Base-by-base conservation (phyloP, 2,797 vertebrate genomes). In the Spea hammondii region DNA sequence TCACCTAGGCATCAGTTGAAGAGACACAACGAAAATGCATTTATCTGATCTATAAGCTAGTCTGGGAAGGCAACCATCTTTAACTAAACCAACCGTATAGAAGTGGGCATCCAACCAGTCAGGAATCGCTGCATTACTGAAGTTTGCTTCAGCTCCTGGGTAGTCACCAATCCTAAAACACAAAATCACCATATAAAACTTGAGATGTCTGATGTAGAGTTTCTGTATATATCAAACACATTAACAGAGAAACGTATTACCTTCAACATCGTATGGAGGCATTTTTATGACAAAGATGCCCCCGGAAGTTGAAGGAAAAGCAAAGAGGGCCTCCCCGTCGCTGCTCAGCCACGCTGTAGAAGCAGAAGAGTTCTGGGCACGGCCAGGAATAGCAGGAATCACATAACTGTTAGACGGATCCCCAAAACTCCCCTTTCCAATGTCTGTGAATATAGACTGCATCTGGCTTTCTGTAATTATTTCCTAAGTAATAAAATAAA, bases 361-460 rank as follows among this genome's bases (percentile, higher is more conserved):
- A 1, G 92, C 83, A 0, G 88, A 80, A 0, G 93, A 93, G 67
- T 85, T 87, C 0, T 90, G 82, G 0, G 90, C 84, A 13, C 93
- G 89, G 4, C 93, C 93, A 0, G 89, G 93, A 0, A 91, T 67
- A 0, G 78, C 65, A n/a, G 97, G 94, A 78, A 98, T 92, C 62
- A 92, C 6, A 0, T 88, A 93, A 74, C 90, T 93, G 87, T 93
- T 93, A 2, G 89, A 84, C 0, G 94, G 89, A 67, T 97, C 96
- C 62, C 91, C 89, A 82, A 97, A 92, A 85, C 92, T 94, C 83
- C 95, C 84, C 85, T 96, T 98, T 50, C 93, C 90, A 13, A 96
- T 85, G 5, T 99, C 97, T 0, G 96, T 96, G 84, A 99, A 96
- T 84, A 99, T 82, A 0, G 97, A 98, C 85, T 97, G 97, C 90